Percentiles rank a stretch among this genome's conserved stretches.
These are phyloP conservation scores for Melanotaenia duboulayi DNA, from an alignment of 2,113 vertebrate genomes.

Conservation along the genomic window DNA sequence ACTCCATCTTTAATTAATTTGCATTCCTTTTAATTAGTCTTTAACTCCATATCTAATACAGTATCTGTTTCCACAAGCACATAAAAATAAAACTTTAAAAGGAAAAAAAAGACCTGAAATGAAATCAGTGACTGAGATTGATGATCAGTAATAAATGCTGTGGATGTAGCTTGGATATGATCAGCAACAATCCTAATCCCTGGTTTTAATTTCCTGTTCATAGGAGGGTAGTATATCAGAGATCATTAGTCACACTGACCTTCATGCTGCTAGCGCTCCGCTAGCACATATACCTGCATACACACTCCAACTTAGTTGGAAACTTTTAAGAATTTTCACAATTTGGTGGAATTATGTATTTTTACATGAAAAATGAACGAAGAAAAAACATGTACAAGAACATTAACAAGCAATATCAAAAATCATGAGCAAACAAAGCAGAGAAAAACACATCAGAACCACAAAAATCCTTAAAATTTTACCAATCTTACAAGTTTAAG, in stretches of 20 bases:
- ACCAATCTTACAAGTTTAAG: too few species aligned
- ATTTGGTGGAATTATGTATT: too few species aligned
- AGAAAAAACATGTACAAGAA: too few species aligned
- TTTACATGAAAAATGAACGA: too few species aligned
- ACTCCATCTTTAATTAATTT: conserved; percentile 25
- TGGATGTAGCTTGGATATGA: conserved; percentile 38
- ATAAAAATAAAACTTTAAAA: neutral
- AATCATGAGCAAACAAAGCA: too few species aligned
- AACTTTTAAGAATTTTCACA: neutral
- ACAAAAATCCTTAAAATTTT: too few species aligned
- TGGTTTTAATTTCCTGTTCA: conserved; percentile 73
- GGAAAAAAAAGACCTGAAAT: neutral
- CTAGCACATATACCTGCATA: conserved; percentile 1
- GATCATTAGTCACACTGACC: conserved; percentile 15
- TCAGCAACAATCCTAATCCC: conserved; percentile 40
- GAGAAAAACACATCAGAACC: too few species aligned
- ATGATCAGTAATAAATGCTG: conserved; percentile 60
- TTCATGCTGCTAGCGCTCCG: neutral
- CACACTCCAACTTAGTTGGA: neutral
- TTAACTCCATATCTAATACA: neutral
- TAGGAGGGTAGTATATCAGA: conserved; percentile 24
- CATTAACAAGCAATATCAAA: neutral
- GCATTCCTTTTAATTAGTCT: neutral
- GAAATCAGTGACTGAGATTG: conserved; percentile 43
- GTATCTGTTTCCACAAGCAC: neutral